Percentiles rank a stretch among this genome's conserved stretches.
Evolutionary conservation across 1,140 invertebrate species (phyloP).

Genomic region (Drosophila insularis): DNA sequence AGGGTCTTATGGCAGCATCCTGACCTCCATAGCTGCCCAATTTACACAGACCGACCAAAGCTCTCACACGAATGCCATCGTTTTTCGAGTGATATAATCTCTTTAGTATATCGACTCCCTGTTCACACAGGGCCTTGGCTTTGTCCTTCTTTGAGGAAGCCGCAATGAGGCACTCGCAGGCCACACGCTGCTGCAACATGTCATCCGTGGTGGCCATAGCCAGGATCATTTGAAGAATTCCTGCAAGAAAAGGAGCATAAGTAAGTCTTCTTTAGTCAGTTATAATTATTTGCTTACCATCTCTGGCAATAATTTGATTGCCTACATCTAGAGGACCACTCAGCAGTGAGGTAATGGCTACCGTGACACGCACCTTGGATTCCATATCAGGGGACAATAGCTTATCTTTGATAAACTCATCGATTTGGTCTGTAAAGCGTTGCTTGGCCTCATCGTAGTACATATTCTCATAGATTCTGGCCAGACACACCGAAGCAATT

Average conservation of each 20-base stretch:
- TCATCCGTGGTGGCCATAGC: conserved; percentile 96
- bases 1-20: conserved; percentile 95
- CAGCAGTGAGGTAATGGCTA: conserved; percentile 95
- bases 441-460: conserved; percentile 93
- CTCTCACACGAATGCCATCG: conserved; percentile 94
- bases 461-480: conserved; percentile 96
- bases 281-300: conserved; percentile 83
- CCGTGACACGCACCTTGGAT: conserved; percentile 93
- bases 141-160: conserved; percentile 99
- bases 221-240: conserved; percentile 98
- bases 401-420: conserved; percentile 94
- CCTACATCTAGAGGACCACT: conserved; percentile 97
- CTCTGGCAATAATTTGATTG: conserved; percentile 94
- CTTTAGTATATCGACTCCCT: conserved; percentile 97
- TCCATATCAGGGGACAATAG: conserved; percentile 93
- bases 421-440: conserved; percentile 90
- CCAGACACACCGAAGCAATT: conserved; percentile 93
- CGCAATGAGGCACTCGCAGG: conserved; percentile 97
- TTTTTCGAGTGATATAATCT: conserved; percentile 95
- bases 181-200: conserved; percentile 93
- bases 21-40: conserved; percentile 97
- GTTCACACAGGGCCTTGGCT: conserved; percentile 93
- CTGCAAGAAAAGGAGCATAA: conserved; percentile 21
- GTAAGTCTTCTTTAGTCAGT: neutral
- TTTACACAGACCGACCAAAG: conserved; percentile 97